These are phyloP conservation scores for Parauchenoglanis ngamensis DNA, from an alignment of 2,797 vertebrate genomes.

Conservation along the genomic window DNA sequence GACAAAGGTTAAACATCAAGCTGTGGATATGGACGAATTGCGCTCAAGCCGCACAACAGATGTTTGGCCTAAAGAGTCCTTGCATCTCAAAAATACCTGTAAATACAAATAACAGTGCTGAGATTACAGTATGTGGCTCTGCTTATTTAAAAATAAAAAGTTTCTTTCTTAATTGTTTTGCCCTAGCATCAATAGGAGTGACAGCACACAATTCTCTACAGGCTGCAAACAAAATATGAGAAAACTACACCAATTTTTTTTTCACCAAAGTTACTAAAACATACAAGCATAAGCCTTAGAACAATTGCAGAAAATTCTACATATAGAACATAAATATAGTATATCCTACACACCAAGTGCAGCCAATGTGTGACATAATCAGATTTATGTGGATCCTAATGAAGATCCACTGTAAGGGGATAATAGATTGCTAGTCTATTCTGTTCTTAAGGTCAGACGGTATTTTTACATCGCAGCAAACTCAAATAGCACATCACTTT, in stretches of 20 bases:
- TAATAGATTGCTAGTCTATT: constrained; percentile 33
- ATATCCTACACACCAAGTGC: not conserved
- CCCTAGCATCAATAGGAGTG: not conserved
- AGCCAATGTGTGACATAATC: constrained; percentile 52
- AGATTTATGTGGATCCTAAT: constrained; percentile 30
- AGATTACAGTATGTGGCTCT: not conserved
- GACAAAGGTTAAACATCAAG: constrained; percentile 17
- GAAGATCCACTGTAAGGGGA: constrained; percentile 36
- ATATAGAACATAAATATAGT: not conserved
- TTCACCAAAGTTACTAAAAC: not conserved
- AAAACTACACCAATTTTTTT: constrained; percentile 4
- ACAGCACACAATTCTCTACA: not conserved
- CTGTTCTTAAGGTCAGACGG: constrained; percentile 25
- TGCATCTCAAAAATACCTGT: not conserved
- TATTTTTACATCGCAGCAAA: constrained; percentile 17
- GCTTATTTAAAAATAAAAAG: not conserved
- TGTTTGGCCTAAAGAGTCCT: not conserved
- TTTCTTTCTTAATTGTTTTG: not conserved
- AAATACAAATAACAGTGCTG: not conserved
- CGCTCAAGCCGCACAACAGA: not conserved
- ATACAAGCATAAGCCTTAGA: not conserved
- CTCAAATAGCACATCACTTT: constrained; percentile 4
- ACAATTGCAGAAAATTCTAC: not conserved
- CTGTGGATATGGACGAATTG: not conserved
- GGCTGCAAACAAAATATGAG: not conserved